phyloP scores from a whole-genome alignment of 1,140 invertebrate species.

The Dreissena rostriformis region DNA sequence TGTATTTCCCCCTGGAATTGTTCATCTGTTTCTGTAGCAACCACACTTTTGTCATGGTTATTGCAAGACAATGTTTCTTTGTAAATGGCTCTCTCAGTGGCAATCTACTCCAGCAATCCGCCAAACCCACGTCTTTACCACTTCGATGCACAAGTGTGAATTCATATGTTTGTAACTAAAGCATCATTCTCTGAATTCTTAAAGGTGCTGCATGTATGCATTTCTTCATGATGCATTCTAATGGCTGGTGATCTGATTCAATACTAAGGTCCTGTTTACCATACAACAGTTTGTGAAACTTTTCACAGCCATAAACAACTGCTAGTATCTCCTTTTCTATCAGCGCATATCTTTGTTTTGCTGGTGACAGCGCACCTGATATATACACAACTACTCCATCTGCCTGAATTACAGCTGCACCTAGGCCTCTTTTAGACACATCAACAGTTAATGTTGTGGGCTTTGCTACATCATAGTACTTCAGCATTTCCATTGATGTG shows the following conservation, averaged over 20 bases:
- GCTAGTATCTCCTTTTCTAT: conserved; percentile 83
- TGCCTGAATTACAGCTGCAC: conserved; percentile 79
- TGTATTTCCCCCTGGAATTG: no score
- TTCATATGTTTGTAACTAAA: conserved; percentile 52
- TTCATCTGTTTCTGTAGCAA: no score
- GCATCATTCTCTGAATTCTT: conserved; percentile 67
- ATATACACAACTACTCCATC: conserved; percentile 75
- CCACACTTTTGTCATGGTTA: no score
- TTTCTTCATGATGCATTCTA: conserved; percentile 69
- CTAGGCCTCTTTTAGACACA: conserved; percentile 78
- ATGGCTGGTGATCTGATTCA: conserved; percentile 77
- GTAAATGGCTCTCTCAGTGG: no score
- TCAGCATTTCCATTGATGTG: conserved; percentile 34
- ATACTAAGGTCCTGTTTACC: conserved; percentile 50
- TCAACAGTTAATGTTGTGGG: conserved; percentile 69
- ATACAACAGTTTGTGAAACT: conserved; percentile 80
- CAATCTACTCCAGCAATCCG: no score
- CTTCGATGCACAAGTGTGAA: no score
- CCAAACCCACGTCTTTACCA: no score
- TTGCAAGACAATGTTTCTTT: no score
- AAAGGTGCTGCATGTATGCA: conserved; percentile 51
- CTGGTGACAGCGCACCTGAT: conserved; percentile 77
- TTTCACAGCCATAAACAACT: conserved; percentile 82
- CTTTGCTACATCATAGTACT: conserved; percentile 47
- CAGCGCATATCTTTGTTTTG: conserved; percentile 75